Evolutionary conservation across 2,113 vertebrate species (phyloP).

Genomic region (Vulpes vulpes): DNA sequence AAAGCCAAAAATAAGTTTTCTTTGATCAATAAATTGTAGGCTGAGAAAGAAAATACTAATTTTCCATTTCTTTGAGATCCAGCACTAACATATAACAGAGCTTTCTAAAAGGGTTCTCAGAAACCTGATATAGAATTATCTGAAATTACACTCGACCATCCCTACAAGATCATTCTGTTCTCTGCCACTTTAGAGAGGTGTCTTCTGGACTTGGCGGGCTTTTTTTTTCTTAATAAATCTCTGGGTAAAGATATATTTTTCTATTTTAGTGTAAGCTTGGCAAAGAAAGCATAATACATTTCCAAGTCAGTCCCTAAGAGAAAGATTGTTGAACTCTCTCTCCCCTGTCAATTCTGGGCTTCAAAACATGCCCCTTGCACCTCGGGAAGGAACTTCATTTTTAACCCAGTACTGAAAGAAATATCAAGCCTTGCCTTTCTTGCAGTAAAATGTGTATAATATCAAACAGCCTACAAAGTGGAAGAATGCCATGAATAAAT

Average conservation of each 20-base stretch:
- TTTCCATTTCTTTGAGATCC: slow-evolving; percentile 83
- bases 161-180: slow-evolving; percentile 62
- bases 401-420: slow-evolving; percentile 28
- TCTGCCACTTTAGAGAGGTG: slow-evolving; percentile 64
- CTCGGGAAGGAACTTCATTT: slow-evolving; percentile 36
- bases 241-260: slow-evolving; percentile 57
- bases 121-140: slow-evolving; percentile 77
- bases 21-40: slow-evolving; percentile 83
- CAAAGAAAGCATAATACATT: slow-evolving; percentile 21
- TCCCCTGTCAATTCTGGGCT: slow-evolving; percentile 22
- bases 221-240: slow-evolving; percentile 63
- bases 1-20: slow-evolving; percentile 83
- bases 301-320: slow-evolving; percentile 25
- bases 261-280: slow-evolving; percentile 53
- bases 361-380: slow-evolving; percentile 61
- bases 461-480: not conserved
- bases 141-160: slow-evolving; percentile 78
- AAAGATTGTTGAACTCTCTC: not conserved
- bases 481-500: not conserved
- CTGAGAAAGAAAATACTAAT: slow-evolving; percentile 78
- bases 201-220: slow-evolving; percentile 58
- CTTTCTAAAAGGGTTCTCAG: slow-evolving; percentile 76
- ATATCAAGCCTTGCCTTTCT: not conserved
- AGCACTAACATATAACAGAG: slow-evolving; percentile 74
- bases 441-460: not conserved